A percentile compares a stretch with the other conserved stretches of the same genome.
Evolutionary conservation across 2,113 vertebrate genomes (phyloP).

Genomic region (Cebidichthys violaceus): DNA sequence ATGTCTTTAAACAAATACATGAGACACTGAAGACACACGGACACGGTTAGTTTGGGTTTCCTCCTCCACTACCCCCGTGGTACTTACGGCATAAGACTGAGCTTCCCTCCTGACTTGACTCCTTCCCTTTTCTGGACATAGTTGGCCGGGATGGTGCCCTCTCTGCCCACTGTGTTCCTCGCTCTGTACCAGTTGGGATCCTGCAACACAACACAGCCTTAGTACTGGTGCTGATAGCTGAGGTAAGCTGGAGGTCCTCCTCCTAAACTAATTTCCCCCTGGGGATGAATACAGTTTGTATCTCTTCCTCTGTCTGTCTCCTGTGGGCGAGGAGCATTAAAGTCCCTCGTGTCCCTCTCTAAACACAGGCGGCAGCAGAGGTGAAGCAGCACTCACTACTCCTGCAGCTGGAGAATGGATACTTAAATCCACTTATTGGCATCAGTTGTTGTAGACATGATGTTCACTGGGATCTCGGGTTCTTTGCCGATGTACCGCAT

Average conservation of each 20-base stretch:
- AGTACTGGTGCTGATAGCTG: not conserved
- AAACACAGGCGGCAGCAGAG: not conserved
- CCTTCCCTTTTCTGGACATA: constrained; percentile 99
- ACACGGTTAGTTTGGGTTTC: not conserved
- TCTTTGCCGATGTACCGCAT: not conserved
- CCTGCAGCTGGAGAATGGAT: not conserved
- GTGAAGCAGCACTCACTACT: too few species aligned
- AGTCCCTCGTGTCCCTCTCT: not conserved
- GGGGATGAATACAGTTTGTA: too few species aligned
- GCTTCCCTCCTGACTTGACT: constrained; percentile 95
- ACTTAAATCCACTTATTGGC: constrained; percentile 4
- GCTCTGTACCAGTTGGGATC: constrained; percentile 99
- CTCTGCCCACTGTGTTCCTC: constrained; percentile 93
- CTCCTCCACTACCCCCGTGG: not conserved
- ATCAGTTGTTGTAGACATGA: not conserved
- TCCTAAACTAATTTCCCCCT: too few species aligned
- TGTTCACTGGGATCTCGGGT: not conserved
- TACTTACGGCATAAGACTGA: constrained; percentile 99
- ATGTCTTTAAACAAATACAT: not conserved
- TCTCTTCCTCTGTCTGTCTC: too few species aligned
- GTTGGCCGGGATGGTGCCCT: constrained; percentile 98
- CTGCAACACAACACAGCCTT: constrained; percentile 74
- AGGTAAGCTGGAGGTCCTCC: not conserved
- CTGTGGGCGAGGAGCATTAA: not conserved
- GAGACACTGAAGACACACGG: not conserved